These are phyloP conservation scores for Schizaphis graminum DNA, from an alignment of 2,888 invertebrate species.

Conservation along the genomic window DNA sequence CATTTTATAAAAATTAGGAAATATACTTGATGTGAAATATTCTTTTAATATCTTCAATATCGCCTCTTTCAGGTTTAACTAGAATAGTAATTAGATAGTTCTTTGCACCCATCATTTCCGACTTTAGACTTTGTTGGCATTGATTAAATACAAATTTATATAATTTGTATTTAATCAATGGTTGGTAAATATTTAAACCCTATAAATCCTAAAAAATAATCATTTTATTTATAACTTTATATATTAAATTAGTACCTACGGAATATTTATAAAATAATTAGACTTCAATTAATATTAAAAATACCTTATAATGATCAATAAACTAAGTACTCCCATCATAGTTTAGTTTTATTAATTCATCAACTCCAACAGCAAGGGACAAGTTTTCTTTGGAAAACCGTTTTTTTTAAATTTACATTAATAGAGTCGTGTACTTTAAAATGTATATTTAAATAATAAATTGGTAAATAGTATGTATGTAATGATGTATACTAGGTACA, in stretches of 20 bases:
- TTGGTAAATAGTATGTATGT: too few species aligned
- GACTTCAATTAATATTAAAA: neutral
- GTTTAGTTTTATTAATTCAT: neutral
- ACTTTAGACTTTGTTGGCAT: neutral
- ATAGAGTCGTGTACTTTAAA: slow-evolving; percentile 18
- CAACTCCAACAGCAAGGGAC: neutral
- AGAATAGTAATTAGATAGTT: too few species aligned
- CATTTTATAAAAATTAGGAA: too few species aligned
- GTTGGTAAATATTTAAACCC: slow-evolving; percentile 19
- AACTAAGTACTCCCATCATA: slow-evolving; percentile 16
- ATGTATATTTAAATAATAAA: neutral
- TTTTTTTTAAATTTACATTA: neutral
- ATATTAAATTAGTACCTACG: neutral
- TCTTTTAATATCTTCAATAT: too few species aligned
- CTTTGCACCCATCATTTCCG: slow-evolving; percentile 19
- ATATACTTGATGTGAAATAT: too few species aligned
- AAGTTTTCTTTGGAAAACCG: too few species aligned
- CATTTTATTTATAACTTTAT: slow-evolving; percentile 7
- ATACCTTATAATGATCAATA: slow-evolving; percentile 32
- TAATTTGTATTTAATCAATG: too few species aligned
- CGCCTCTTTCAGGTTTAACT: neutral
- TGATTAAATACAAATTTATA: too few species aligned
- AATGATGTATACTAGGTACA: too few species aligned
- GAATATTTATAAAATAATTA: too few species aligned
- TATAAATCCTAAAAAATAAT: slow-evolving; percentile 2